Evolutionary conservation across 2,113 vertebrate species (phyloP), one percentile per base, ranked within the genome.

Genomic region (Gasterosteus aculeatus): DNA sequence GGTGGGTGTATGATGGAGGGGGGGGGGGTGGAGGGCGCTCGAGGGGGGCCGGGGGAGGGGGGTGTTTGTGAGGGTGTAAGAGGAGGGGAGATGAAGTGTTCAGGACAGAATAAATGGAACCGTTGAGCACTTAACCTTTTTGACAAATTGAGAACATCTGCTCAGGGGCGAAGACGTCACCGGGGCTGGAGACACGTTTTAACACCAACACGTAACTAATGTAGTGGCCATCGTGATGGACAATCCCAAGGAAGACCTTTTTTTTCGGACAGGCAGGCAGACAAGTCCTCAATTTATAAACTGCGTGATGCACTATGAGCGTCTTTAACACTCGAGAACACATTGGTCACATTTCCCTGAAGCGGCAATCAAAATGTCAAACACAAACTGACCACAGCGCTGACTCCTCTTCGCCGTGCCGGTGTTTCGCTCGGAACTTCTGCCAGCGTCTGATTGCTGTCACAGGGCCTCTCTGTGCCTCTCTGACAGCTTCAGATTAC

Each of bases 21-120:
- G 19, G 84, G 63, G 83, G 74, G 78, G 72, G 83, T 19, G 84
- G 78, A 69, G 75, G 54, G 77, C 78, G 81, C 60, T 58, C 35
- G 1, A 7, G 35, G 54, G 69, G 74, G 63, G 41, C 22, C 22
- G 68, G 42, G 58, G 31, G 7, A n/a, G 26, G 15, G 53, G 75
- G 74, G 74, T 76, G 5, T 42, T 35, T 2, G 41, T 86, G 86
- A 80, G 74, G 2, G 72, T 73, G 76, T 66, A 69, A 72, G 69
- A 81, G 83, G 79, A 82, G 62, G 80, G 54, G 70, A 78, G 73
- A 78, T 62, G 79, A 66, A 82, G 88, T 82, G 89, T 86, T 91
- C 91, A 92, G 78, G 72, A 81, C 62, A 80, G 83, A 91, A 92
- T 91, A 91, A 93, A 93, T 89, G 81, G 78, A 86, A 77, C 57